Conservation (phyloP, 2,888 invertebrate species). For the Erebia palarica region DNA sequence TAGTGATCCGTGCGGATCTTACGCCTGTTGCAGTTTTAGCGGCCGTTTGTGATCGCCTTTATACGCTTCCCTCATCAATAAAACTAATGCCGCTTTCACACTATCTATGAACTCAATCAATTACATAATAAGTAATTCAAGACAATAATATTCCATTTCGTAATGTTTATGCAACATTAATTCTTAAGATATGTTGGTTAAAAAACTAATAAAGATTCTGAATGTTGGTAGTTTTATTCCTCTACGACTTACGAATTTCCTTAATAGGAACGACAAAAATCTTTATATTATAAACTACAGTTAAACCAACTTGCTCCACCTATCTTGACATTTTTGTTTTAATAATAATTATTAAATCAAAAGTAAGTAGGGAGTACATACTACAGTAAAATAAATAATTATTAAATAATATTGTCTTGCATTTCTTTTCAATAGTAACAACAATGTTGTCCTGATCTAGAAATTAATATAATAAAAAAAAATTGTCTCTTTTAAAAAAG, state of each 20-base stretch:
- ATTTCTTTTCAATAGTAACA: constrained; percentile 5
- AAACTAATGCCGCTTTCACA: background rate
- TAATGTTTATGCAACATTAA: background rate
- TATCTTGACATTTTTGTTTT: background rate
- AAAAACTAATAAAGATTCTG: too few species aligned
- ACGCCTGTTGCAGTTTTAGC: background rate
- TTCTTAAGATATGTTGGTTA: background rate
- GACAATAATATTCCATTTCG: constrained; percentile 9
- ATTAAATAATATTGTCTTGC: constrained; percentile 4
- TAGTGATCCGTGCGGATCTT: background rate
- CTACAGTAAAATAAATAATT: background rate
- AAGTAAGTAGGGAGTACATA: background rate
- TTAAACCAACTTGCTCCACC: too few species aligned
- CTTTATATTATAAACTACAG: too few species aligned
- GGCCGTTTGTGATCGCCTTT: background rate
- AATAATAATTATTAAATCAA: background rate
- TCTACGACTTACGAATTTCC: too few species aligned
- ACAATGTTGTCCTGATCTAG: background rate
- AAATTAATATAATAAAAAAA: background rate
- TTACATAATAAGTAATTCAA: background rate
- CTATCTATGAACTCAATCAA: constrained; percentile 3
- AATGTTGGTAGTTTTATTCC: too few species aligned
- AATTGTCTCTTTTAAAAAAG: background rate
- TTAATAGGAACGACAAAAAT: too few species aligned
- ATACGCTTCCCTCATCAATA: background rate